These are phyloP conservation scores for Solenopsis invicta DNA, from an alignment of 1,140 invertebrate species.

Conservation along the genomic window DNA sequence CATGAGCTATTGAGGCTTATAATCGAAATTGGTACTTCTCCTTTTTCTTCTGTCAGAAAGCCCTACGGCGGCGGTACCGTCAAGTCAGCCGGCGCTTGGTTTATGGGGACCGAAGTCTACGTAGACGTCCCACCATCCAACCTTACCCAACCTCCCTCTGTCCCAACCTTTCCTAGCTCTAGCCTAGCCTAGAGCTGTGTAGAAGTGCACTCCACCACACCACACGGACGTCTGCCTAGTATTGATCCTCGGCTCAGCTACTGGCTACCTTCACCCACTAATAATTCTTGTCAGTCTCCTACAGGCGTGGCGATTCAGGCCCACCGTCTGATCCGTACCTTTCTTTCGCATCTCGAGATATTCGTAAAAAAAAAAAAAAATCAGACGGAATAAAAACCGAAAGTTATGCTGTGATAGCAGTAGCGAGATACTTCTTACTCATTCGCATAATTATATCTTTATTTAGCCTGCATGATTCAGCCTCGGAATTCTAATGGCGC, in stretches of 20 bases:
- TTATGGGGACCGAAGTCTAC: conserved; percentile 84
- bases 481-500: background rate
- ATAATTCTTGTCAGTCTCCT: conserved; percentile 87
- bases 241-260: conserved; percentile 86
- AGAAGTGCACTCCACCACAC: conserved; percentile 85
- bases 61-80: conserved; percentile 78
- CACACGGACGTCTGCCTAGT: conserved; percentile 85
- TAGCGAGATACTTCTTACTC: background rate
- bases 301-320: conserved; percentile 82
- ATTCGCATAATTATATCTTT: background rate
- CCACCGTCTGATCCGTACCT: conserved; percentile 55
- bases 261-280: conserved; percentile 87
- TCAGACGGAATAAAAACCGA: background rate
- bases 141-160: conserved; percentile 80
- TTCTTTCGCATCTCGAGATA: conserved; percentile 8
- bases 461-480: background rate
- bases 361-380: background rate
- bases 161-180: conserved; percentile 82
- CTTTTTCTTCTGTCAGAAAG: conserved; percentile 40
- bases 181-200: conserved; percentile 83
- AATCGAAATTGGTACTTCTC: conserved; percentile 30
- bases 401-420: background rate
- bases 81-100: conserved; percentile 80
- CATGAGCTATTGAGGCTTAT: background rate
- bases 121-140: conserved; percentile 84